Evolutionary conservation across 2,113 vertebrate species (phyloP), one percentile per base, ranked within the genome.

Genomic region (Melanocharis versteri): DNA sequence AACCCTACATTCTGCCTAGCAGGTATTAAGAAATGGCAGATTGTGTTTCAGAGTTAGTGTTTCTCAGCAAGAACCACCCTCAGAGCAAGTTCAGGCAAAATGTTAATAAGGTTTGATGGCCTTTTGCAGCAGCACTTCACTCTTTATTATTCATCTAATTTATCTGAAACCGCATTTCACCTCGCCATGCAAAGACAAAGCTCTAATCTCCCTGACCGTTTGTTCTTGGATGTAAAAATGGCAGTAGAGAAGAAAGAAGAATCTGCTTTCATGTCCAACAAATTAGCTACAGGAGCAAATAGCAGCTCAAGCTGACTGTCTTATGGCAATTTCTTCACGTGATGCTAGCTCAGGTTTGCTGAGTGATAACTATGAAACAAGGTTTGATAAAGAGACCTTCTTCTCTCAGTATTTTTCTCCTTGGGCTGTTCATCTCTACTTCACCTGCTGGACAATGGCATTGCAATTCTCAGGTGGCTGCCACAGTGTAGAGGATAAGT

Each of bases 71-170:
- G 71, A 95, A 17, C 19, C 30, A 95, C 35, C 39, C 15, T 64
- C 33, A 81, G 50, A 94, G 42, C 50, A 94, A 66, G 60, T 78
- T 57, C 78, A 93, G 65, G 42, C 24, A 87, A 94, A 83, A 7
- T 0, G 0, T 84, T 95, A 90, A 84, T 80, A 96, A 87, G 42
- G 37, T 92, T 89, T 87, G 64, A 88, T 87, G 65, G 54, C 37
- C 58, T 93, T 93, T 94, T 90, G 58, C 71, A 87, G 27, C 42
- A 73, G 62, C n/a, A 87, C 15, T 92, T 96, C 76, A 82, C 23
- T 96, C 47, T 65, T 89, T 94, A 83, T 84, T 94, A 96, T 93
- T 96, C 13, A 80, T 76, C 69, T 93, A 94, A 93, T 96, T 95
- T 95, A 71, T 90, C 79, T 80, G 65, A 97, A 95, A 94, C 88